Evolutionary conservation across 1,140 invertebrate genomes (phyloP), one percentile per base, ranked within the genome.

Genomic region (Drosophila auraria): DNA sequence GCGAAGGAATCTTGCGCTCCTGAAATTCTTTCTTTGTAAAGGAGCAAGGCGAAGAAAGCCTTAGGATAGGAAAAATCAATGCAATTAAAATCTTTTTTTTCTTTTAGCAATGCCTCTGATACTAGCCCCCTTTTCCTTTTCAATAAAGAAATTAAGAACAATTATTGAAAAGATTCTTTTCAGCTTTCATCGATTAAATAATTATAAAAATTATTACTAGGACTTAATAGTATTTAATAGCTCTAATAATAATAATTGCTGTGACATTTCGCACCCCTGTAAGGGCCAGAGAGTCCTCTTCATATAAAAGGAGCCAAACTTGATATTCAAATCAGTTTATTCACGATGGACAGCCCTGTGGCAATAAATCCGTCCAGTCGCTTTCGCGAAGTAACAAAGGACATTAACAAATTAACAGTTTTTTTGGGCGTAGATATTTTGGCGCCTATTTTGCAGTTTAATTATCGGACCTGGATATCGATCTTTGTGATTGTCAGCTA

Each of bases 351-450:
- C 3, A n/a, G 15, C 23, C 17, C 40, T 23, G 61, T 14, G 58
- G 2, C 17, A 44, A 27, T 44, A 4, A 71, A 36, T 36, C 73
- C 74, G 0, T 42, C 42, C 2, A 20, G 33, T 20, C 73, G 81
- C 33, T 72, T 71, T 51, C 27, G 62, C 27, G 23, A 74, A 20
- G 36, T 87, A 1, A 27, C 59, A 20, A 36, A 58, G 14, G 4
- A 63, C 12, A 75, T 80, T 3, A 84, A 87, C 54, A 47, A 15
- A 2, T 72, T 33, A 15, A 49, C 60, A 6, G 47, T 30, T 23
- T 25, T 71, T 1, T 9, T 87, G n/a, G 84, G 84, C 11, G 49
- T 89, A 5, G 77, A 78, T 20, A 27, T 89, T 2, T 9, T 89
- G n/a, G 20, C 36, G 0, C 51, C 38, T 0, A 38, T 38, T 2